A percentile compares a stretch with the other conserved stretches of the same genome.
These are phyloP conservation scores for Leptatherina wallacei DNA, from an alignment of 2,797 vertebrate species.

Conservation along the genomic window DNA sequence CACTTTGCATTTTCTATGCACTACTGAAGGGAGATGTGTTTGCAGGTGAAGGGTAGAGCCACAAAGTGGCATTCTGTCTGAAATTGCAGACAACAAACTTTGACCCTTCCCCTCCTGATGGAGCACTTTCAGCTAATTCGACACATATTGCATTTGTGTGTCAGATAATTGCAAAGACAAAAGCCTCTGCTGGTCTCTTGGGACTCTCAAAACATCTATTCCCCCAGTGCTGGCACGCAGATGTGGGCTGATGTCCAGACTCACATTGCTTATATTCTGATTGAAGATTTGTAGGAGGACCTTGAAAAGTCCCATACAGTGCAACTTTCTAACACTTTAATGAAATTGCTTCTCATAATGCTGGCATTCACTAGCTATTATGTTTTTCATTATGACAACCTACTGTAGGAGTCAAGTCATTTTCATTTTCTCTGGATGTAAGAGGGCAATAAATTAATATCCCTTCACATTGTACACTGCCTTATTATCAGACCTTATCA, in stretches of 20 bases:
- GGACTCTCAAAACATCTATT: conserved; percentile 34
- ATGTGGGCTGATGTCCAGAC: conserved; percentile 57
- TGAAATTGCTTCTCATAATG: conserved; percentile 75
- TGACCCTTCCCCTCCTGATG: conserved; percentile 55
- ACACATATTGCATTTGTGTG: conserved; percentile 67
- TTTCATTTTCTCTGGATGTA: conserved; percentile 64
- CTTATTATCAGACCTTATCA: conserved; percentile 47
- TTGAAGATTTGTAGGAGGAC: conserved; percentile 70
- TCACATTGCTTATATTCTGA: conserved; percentile 66
- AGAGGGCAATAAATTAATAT: conserved; percentile 63
- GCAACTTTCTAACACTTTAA: conserved; percentile 70
- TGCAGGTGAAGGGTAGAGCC: conserved; percentile 44
- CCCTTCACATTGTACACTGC: conserved; percentile 39
- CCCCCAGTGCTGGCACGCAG: conserved; percentile 14
- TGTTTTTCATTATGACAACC: conserved; percentile 74
- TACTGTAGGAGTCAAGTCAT: conserved; percentile 59
- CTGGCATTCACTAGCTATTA: conserved; percentile 66
- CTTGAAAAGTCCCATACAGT: conserved; percentile 70
- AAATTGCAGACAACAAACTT: conserved; percentile 47
- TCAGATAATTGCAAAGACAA: conserved; percentile 63
- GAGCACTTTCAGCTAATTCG: conserved; percentile 61
- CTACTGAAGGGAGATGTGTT: conserved; percentile 34
- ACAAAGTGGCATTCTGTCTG: conserved; percentile 49
- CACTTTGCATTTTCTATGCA: conserved; percentile 49
- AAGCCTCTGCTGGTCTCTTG: conserved; percentile 35